Conservation (phyloP, 1,140 invertebrate species). For the Drosophila subobscura region DNA sequence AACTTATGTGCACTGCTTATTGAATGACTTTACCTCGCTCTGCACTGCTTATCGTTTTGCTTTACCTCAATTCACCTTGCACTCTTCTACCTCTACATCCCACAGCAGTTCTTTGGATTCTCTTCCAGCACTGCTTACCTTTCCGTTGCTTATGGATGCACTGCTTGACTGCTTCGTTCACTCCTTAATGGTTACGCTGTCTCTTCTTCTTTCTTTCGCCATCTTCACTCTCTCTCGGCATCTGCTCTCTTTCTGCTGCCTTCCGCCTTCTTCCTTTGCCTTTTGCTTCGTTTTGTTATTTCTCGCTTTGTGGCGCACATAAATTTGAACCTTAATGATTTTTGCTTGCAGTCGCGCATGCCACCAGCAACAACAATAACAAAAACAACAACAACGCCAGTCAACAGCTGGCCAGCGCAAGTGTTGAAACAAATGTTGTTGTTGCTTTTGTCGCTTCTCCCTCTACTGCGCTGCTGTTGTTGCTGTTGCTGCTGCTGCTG, state of each 20-base stretch:
- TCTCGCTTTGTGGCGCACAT: constrained; percentile 78
- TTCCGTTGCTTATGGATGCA: no score
- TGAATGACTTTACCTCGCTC: no score
- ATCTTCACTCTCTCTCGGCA: no score
- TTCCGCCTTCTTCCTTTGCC: background rate
- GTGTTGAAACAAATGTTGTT: constrained; percentile 60
- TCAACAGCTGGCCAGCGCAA: constrained; percentile 42
- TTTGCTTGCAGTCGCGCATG: constrained; percentile 75
- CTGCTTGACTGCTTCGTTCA: no score
- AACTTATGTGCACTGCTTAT: no score
- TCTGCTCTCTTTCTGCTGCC: background rate
- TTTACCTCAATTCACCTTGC: no score
- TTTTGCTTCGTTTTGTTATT: constrained; percentile 69
- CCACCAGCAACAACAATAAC: constrained; percentile 41
- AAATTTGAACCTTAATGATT: constrained; percentile 81
- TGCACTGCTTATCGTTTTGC: no score
- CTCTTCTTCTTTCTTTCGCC: no score
- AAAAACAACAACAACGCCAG: constrained; percentile 16
- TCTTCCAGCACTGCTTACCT: no score
- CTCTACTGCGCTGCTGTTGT: constrained; percentile 36
- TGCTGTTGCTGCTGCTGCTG: constrained; percentile 38
- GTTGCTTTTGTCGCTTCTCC: constrained; percentile 7
- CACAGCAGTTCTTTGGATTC: no score
- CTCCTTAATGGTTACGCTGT: no score
- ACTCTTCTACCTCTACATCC: no score